Conservation (phyloP, 1,140 invertebrate species). For the Eupeodes corollae region DNA sequence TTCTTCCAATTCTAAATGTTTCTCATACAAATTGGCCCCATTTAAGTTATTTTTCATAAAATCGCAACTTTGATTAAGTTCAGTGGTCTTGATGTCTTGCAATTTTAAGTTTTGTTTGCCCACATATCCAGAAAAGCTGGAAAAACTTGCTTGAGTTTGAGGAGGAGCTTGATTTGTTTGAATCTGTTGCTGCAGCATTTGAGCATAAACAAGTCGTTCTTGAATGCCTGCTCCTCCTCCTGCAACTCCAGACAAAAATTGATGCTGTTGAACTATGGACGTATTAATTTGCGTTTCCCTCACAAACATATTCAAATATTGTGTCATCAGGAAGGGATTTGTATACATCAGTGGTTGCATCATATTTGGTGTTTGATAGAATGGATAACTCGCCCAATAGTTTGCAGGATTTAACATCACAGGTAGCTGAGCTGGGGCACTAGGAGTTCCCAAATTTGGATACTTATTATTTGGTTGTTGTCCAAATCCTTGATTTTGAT, state of each 20-base stretch:
- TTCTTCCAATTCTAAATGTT: no score
- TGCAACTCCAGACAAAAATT: no score
- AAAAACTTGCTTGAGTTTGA: no score
- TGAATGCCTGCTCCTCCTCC: conserved; percentile 1
- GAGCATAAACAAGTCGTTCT: conserved; percentile 8
- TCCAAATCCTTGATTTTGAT: background rate
- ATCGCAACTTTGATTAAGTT: no score
- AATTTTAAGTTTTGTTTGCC: no score
- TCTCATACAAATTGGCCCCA: no score
- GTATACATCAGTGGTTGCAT: conserved; percentile 6
- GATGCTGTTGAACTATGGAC: conserved; percentile 2
- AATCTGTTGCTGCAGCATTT: conserved; percentile 11
- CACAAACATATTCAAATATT: conserved; percentile 8
- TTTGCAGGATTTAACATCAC: background rate
- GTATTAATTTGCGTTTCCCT: conserved; percentile 6
- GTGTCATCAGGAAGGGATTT: conserved; percentile 8
- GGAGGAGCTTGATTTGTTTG: background rate
- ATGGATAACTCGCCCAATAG: background rate
- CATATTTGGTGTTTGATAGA: background rate
- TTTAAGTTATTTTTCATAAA: no score
- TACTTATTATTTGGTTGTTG: background rate
- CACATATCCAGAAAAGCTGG: no score
- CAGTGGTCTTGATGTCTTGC: no score
- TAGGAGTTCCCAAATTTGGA: background rate
- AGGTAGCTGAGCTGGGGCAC: background rate